Base-by-base conservation (phyloP, 2,888 invertebrate species). In the Dascillus cervinus region DNA sequence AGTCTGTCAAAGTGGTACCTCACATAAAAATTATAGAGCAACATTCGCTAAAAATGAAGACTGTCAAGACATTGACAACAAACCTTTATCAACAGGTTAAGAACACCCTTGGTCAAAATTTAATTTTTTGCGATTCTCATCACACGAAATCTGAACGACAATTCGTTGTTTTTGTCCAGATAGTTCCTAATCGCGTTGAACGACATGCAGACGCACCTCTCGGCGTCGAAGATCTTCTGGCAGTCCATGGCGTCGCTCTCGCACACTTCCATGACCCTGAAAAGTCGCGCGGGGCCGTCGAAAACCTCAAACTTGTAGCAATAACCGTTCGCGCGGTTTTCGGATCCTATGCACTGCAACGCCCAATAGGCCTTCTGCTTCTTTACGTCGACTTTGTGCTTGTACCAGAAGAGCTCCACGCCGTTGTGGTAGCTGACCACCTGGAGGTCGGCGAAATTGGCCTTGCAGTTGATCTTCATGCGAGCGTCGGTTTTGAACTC, bases 231-330 rank as follows among this genome's bases (percentile, higher is more conserved):
- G 24, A 56, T 47, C 3, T 41, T 41, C 3, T 53, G 37, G 2
- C 36, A 42, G 20, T 55, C 46, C 1, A 29, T 36, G 1, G 39
- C 37, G 38, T 60, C 58, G 27, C 42, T 52, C 6, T 48, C 41
- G 28, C 62, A 62, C 22, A 52, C 34, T 42, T 62, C 60, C 1
- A 54, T 55, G 2, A 58, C 37, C 47, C 60, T 60, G 21, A 53
- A 49, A 40, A 59, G 59, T 13, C 53, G 44, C 2, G 52, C 27
- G 2, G 53, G 43, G 6, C 53, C 53, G 4, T 47, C 36, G 19
- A 41, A 39, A 15, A 62, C 41, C 40, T 62, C 60, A 32, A 60
- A 57, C 32, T 60, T 60, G 31, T 59, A 62, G 33, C 47, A 56
- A 35, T 46, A 62, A 31, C 53, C 42, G 25, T 42, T 13, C 1